Evolutionary conservation across 2,888 invertebrate species (phyloP).

Genomic region (Heliconius sara): DNA sequence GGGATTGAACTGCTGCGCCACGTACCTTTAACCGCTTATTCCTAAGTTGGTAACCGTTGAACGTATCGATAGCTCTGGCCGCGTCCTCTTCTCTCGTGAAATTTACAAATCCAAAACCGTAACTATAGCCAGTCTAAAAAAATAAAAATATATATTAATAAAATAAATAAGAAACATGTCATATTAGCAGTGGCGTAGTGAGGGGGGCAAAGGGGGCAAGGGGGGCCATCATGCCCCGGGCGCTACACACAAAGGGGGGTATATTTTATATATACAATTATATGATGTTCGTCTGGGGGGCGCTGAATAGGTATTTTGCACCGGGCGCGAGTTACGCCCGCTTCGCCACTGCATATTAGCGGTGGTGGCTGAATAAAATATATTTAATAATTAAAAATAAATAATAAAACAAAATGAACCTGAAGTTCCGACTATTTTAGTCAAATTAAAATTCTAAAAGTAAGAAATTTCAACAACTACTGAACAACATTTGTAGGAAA

Average conservation of each 20-base stretch:
- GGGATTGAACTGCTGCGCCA: too few relatives aligned
- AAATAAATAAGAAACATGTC: neutral
- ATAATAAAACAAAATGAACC: neutral
- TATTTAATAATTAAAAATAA: neutral
- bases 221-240: too few relatives aligned
- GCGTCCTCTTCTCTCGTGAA: conserved; percentile 94
- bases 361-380: neutral
- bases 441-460: neutral
- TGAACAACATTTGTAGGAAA: too few relatives aligned
- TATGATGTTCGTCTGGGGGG: too few relatives aligned
- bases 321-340: too few relatives aligned
- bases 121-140: conserved; percentile 95
- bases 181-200: too few relatives aligned
- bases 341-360: too few relatives aligned
- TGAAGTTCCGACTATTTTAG: neutral
- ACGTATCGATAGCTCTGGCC: conserved; percentile 91
- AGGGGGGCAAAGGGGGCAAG: too few relatives aligned
- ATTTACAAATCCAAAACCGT: conserved; percentile 98
- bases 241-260: too few relatives aligned
- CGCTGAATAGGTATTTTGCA: too few relatives aligned
- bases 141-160: neutral
- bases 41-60: conserved; percentile 94
- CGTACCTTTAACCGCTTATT: conserved; percentile 94
- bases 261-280: too few relatives aligned
- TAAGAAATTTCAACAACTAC: too few relatives aligned